Evolutionary conservation across 2,888 invertebrate genomes (phyloP).

Genomic region (Eristalinus sepulchralis): DNA sequence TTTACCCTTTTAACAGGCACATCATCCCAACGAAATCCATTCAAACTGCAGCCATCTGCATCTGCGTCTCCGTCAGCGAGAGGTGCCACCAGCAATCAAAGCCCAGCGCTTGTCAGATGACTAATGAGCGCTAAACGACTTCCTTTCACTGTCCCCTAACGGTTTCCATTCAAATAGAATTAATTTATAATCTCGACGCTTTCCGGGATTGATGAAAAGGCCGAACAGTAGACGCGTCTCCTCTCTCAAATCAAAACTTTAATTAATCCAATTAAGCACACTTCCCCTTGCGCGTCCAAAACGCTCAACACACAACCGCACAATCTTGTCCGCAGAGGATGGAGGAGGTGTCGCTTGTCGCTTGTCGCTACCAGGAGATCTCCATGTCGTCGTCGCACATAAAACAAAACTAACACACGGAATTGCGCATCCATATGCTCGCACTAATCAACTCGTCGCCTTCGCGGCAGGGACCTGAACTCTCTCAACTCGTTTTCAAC

Average conservation of each 20-base stretch:
- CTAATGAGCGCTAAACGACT: constrained; percentile 47
- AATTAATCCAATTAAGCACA: constrained; percentile 69
- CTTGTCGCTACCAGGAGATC: too few species aligned
- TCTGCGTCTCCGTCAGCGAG: background rate
- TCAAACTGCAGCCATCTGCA: too few species aligned
- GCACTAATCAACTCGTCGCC: constrained; percentile 68
- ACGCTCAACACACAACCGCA: background rate
- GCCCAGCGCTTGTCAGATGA: background rate
- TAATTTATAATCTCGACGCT: constrained; percentile 35
- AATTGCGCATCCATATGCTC: constrained; percentile 67
- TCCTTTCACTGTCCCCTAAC: constrained; percentile 43
- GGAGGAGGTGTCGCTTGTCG: too few species aligned
- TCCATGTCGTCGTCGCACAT: too few species aligned
- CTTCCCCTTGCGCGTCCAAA: background rate
- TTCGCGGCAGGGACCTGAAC: constrained; percentile 41
- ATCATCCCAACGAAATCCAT: too few species aligned
- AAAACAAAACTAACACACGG: constrained; percentile 23
- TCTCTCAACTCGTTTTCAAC: background rate
- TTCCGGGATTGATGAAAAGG: constrained; percentile 1
- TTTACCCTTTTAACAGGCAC: too few species aligned
- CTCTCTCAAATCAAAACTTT: constrained; percentile 29
- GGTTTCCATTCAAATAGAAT: constrained; percentile 57
- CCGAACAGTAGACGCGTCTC: background rate
- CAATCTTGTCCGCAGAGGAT: constrained; percentile 18
- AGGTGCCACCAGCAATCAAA: background rate